These are phyloP conservation scores for Phoxinus phoxinus DNA, from an alignment of 2,113 vertebrate genomes.

Conservation along the genomic window DNA sequence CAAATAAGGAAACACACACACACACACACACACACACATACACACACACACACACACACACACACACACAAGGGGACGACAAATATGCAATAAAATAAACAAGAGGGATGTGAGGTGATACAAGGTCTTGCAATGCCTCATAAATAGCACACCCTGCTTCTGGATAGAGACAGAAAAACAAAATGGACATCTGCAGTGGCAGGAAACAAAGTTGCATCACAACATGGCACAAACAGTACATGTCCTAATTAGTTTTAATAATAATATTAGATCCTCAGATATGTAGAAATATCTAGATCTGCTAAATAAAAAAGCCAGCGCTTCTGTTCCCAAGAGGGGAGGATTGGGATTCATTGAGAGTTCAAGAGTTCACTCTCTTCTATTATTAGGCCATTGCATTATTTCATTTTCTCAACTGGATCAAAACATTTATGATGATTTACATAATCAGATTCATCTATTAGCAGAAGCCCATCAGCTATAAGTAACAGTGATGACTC, in stretches of 20 bases:
- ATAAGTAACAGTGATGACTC: not conserved
- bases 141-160: slow-evolving; percentile 47
- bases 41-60: slow-evolving; percentile 19
- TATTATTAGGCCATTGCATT: slow-evolving; percentile 15
- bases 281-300: not conserved
- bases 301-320: not conserved
- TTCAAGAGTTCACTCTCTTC: not conserved
- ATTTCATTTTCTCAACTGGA: not conserved
- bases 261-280: not conserved
- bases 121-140: slow-evolving; percentile 55
- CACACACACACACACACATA: slow-evolving; percentile 25
- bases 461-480: slow-evolving; percentile 31
- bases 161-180: slow-evolving; percentile 41
- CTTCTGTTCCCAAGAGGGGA: not conserved
- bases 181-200: slow-evolving; percentile 10
- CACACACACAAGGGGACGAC: not conserved
- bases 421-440: slow-evolving; percentile 28
- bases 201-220: slow-evolving; percentile 9
- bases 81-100: slow-evolving; percentile 44
- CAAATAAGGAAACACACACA: slow-evolving; percentile 24
- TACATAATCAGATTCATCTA: slow-evolving; percentile 36
- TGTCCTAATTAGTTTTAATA: not conserved
- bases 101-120: slow-evolving; percentile 52
- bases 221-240: not conserved
- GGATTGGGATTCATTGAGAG: not conserved